Evolutionary conservation across 2,888 invertebrate species (phyloP).

Genomic region (Macrophya alboannulata): DNA sequence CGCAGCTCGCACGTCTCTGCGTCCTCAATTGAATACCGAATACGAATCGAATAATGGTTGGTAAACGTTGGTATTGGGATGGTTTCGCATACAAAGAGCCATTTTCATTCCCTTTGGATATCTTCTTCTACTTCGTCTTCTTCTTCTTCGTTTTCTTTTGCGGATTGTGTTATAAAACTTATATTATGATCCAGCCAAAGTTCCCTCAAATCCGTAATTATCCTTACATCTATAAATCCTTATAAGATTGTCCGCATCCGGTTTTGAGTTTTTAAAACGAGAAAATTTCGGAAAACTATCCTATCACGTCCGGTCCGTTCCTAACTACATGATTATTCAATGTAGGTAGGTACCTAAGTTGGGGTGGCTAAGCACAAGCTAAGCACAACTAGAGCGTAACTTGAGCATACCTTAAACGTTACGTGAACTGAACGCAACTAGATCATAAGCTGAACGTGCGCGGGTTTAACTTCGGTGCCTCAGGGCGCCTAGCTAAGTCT

Average conservation of each 20-base stretch:
- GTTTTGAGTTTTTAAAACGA: not conserved
- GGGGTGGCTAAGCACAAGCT: slow-evolving; percentile 39
- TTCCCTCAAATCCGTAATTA: not conserved
- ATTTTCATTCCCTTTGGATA: not conserved
- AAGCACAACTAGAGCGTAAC: slow-evolving; percentile 50
- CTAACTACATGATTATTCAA: slow-evolving; percentile 49
- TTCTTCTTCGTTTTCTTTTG: not conserved
- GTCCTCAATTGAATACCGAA: slow-evolving; percentile 29
- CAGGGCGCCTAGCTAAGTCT: not conserved
- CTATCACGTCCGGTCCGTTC: slow-evolving; percentile 26
- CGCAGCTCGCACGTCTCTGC: slow-evolving; percentile 14
- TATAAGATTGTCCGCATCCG: not conserved
- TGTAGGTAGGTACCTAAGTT: slow-evolving; percentile 46
- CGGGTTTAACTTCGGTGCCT: slow-evolving; percentile 31
- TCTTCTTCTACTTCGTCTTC: not conserved
- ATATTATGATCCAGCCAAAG: not conserved
- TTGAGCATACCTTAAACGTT: slow-evolving; percentile 44
- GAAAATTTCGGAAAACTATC: not conserved
- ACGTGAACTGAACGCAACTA: slow-evolving; percentile 49
- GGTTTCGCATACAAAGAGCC: slow-evolving; percentile 7
- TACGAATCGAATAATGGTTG: slow-evolving; percentile 34
- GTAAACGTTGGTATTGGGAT: slow-evolving; percentile 32
- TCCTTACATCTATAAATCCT: not conserved
- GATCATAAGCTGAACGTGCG: slow-evolving; percentile 53
- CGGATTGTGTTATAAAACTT: not conserved